These are phyloP conservation scores for Sandelia bainsii DNA, from an alignment of 2,797 vertebrate species.

Conservation along the genomic window DNA sequence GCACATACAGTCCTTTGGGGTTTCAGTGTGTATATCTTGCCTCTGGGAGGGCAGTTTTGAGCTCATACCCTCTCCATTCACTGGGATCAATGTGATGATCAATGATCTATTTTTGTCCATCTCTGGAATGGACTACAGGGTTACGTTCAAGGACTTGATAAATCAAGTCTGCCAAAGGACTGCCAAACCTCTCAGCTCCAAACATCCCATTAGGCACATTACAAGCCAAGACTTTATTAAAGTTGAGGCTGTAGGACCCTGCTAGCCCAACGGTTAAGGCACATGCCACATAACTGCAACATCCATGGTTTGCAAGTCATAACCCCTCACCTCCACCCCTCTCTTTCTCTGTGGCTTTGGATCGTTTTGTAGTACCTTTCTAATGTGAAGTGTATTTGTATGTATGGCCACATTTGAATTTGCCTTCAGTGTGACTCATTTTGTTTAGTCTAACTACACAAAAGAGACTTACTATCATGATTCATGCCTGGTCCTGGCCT, in stretches of 20 bases:
- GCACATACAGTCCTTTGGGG: not conserved
- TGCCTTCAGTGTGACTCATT: constrained; percentile 63
- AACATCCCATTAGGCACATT: constrained; percentile 17
- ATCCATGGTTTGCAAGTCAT: no score
- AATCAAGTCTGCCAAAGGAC: constrained; percentile 30
- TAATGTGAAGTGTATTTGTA: constrained; percentile 26
- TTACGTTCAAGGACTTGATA: constrained; percentile 46
- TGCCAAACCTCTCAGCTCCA: constrained; percentile 29
- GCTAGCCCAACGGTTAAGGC: no score
- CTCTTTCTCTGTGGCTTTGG: not conserved
- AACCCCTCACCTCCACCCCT: no score
- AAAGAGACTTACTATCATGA: constrained; percentile 45
- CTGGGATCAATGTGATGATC: constrained; percentile 68
- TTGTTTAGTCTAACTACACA: constrained; percentile 29
- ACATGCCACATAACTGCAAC: no score
- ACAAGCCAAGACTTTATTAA: constrained; percentile 35
- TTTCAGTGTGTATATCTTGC: not conserved
- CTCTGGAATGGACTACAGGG: constrained; percentile 10
- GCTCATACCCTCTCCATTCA: constrained; percentile 27
- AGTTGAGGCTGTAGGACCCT: constrained; percentile 12
- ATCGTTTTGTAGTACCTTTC: constrained; percentile 32
- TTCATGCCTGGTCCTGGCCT: no score
- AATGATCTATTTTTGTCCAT: constrained; percentile 57
- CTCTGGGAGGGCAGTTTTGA: constrained; percentile 39
- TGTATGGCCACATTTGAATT: constrained; percentile 18